Conservation (phyloP, 2,797 vertebrate genomes). For the Diglossa cyanea region DNA sequence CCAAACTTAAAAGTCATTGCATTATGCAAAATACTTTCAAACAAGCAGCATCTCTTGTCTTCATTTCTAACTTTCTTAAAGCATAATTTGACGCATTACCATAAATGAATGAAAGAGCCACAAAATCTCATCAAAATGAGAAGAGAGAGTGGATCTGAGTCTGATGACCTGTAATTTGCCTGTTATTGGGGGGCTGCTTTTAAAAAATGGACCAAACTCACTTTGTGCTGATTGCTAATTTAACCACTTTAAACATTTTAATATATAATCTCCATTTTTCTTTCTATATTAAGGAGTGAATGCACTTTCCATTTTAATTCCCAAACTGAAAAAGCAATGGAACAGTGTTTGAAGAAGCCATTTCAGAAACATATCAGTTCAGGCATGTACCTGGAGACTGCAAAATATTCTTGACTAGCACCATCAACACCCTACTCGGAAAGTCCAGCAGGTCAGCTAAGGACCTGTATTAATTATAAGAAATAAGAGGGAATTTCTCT, state of each 20-base stretch:
- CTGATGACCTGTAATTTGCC: background rate
- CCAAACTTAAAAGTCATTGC: constrained; percentile 11
- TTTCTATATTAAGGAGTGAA: background rate
- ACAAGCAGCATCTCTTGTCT: constrained; percentile 1
- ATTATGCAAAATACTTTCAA: constrained; percentile 27
- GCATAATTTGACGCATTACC: constrained; percentile 1
- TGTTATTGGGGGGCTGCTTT: background rate
- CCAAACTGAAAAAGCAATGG: background rate
- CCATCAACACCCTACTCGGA: background rate
- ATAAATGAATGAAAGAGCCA: constrained; percentile 16
- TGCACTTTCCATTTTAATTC: background rate
- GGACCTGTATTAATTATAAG: background rate
- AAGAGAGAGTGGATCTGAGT: background rate
- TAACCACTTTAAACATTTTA: background rate
- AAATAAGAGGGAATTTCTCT: background rate
- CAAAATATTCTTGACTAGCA: background rate
- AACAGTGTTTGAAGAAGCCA: background rate
- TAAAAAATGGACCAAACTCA: background rate
- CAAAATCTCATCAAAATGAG: background rate
- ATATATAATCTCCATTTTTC: background rate
- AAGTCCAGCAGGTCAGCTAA: background rate
- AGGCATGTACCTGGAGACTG: background rate
- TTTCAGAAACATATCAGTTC: background rate
- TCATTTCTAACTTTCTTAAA: constrained; percentile 20
- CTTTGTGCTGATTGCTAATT: background rate